Base-by-base conservation (phyloP, 1,140 invertebrate species). In the Colletes latitarsis region DNA sequence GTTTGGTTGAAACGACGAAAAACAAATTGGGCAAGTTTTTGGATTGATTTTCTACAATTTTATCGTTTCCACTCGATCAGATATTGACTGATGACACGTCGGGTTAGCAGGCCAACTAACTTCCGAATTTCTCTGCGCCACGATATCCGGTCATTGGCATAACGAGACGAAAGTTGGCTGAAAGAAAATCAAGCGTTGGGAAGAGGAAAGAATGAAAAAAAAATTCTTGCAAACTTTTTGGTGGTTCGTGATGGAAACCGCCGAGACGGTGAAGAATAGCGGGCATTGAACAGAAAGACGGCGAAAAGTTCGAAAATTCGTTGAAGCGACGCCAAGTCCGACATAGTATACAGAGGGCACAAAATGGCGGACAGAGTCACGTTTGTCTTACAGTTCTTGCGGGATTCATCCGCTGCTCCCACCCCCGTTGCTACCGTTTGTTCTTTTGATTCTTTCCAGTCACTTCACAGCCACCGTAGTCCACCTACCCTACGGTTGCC, bases 401-500 rank as follows among this genome's bases (percentile, higher is more conserved):
- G 60, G 67, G 71, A 41, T 62, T 85, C 72, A 55, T 6, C 62
- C 60, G 52, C 63, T 30, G 39, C 60, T 52, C 71, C 67, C 62
- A 39, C 46, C 41, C 71, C 41, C 52, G 19, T 39, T 52, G 77
- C 72, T 53, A 75, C 73, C 88, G 88, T 89, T 89, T 89, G 88
- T 89, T 90, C 87, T 90, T 89, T 90, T 84, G 88, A 90, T 90
- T 89, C 87, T 87, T 88, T 90, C 82, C 80, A 89, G 88, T 89
- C 83, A 77, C 88, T 87, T 85, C 82, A 75, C 81, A 57, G 71
- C 69, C 83, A 74, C 68, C 73, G 57, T 72, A 76, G 81, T 77
- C 72, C 58, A 73, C 80, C 64, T 4, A 15, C 67, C 14, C 76
- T 66, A 49, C 53, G 63, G 72, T 68, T 60, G 74, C 58, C 57